Conservation (phyloP, 2,888 invertebrate species). For the Nomada ferruginata region DNA sequence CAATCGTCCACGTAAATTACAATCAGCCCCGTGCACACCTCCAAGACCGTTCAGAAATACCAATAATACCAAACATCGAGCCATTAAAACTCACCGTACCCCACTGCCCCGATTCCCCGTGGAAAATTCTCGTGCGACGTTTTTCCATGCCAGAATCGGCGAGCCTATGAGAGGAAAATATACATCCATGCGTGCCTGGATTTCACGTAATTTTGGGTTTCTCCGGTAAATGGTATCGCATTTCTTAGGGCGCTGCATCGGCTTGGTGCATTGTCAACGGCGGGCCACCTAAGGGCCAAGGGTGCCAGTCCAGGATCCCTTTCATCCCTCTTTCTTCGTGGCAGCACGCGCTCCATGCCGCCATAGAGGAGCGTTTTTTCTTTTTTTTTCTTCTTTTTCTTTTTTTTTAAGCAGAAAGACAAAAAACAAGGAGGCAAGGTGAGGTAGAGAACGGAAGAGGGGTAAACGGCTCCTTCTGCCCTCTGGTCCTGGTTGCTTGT, state of each 20-base stretch:
- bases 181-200: constrained; percentile 54
- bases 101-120: neutral
- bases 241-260: constrained; percentile 75
- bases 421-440: constrained; percentile 44
- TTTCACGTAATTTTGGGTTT: constrained; percentile 80
- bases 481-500: constrained; percentile 59
- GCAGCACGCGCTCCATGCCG: constrained; percentile 70
- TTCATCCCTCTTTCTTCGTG: constrained; percentile 70
- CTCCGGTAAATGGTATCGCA: constrained; percentile 78
- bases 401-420: constrained; percentile 67
- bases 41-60: no score
- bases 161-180: constrained; percentile 18
- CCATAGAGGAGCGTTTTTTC: constrained; percentile 67
- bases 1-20: no score
- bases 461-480: constrained; percentile 39
- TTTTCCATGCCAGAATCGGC: constrained; percentile 11
- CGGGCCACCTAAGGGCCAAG: constrained; percentile 69
- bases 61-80: no score
- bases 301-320: constrained; percentile 70
- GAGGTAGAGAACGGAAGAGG: constrained; percentile 62
- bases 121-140: neutral
- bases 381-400: constrained; percentile 53
- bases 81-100: no score
- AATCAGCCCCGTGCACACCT: no score
- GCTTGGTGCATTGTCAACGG: constrained; percentile 74